Evolutionary conservation across 2,888 invertebrate species (phyloP).

Genomic region (Mythimna albipuncta): DNA sequence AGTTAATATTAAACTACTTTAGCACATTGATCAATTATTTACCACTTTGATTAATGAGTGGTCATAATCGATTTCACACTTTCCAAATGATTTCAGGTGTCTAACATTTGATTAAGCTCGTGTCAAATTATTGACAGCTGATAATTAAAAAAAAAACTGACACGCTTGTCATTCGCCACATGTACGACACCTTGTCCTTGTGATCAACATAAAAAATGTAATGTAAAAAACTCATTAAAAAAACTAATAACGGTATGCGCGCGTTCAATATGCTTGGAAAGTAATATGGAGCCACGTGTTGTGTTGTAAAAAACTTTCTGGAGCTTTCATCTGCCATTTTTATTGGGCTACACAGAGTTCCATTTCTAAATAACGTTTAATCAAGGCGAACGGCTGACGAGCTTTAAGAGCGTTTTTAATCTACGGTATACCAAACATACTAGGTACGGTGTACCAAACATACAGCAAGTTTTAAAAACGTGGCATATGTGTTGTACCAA

Average conservation of each 20-base stretch:
- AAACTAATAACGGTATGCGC: slow-evolving; percentile 61
- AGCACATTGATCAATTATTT: slow-evolving; percentile 8
- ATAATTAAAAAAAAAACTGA: slow-evolving; percentile 50
- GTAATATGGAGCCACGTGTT: slow-evolving; percentile 71
- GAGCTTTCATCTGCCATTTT: slow-evolving; percentile 14
- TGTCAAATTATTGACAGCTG: slow-evolving; percentile 61
- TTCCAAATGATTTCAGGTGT: slow-evolving; percentile 21
- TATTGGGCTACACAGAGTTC: background rate
- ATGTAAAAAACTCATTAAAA: slow-evolving; percentile 54
- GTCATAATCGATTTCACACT: slow-evolving; percentile 36
- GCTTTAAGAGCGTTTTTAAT: too few species aligned
- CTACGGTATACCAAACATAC: too few species aligned
- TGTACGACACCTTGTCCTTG: slow-evolving; percentile 57
- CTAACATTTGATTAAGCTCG: slow-evolving; percentile 33
- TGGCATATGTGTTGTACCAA: too few species aligned
- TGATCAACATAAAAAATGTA: slow-evolving; percentile 49
- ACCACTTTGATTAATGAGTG: slow-evolving; percentile 18
- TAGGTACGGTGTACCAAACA: too few species aligned
- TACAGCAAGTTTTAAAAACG: too few species aligned
- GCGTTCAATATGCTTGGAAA: slow-evolving; percentile 74
- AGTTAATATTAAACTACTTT: background rate
- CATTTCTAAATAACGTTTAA: background rate
- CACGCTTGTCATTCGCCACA: slow-evolving; percentile 66
- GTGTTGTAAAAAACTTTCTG: slow-evolving; percentile 51
- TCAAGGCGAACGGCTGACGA: background rate